Evolutionary conservation across 2,797 vertebrate genomes (phyloP), one percentile per base, ranked within the genome.

Genomic region (Alauda arvensis): DNA sequence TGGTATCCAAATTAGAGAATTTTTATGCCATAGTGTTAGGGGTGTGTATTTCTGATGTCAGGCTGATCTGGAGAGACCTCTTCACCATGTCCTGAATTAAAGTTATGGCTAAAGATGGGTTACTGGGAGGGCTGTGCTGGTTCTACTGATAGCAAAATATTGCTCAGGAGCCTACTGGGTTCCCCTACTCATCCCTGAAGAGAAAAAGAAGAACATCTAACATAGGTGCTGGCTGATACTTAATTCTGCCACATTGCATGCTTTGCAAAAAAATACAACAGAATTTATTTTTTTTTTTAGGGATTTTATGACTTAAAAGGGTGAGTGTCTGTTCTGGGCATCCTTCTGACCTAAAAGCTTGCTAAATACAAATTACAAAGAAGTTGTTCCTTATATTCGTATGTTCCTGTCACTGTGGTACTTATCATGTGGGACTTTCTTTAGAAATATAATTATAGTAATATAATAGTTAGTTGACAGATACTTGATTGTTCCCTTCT

Each of bases 271-370:
- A 16, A 49, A 43, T 12, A 37, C 9, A 76, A n/a, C 24, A 43
- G 24, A 42, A 39, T 17, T 42, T 42, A n/a, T 14, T 14, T 62
- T 55, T 16, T 48, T 66, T 59, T 69, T 42, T 56, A 69, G 84
- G 26, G 9, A 24, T 56, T 81, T n/a, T 77, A 20, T 86, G 66
- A 37, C n/a, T 82, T 77, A 42, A 77, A 79, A 74, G 37, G 53
- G 7, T 83, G 56, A 59, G 29, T 63, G 28, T 48, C 49, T 93
- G 33, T 76, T 78, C 26, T 68, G 49, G 89, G 89, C 93, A 91
- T 93, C 89, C 92, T 95, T 92, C 70, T 87, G 92, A 92, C 87
- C 89, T 93, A 90, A 94, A 92, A 72, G 5, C 28, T 83, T 72
- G 46, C 18, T 72, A 81, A 91, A 60, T 16, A 76, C 15, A 52